Percentiles rank a stretch among this genome's conserved stretches.
Conservation (phyloP, 2,113 vertebrate genomes). For the Triplophysa dalaica region DNA sequence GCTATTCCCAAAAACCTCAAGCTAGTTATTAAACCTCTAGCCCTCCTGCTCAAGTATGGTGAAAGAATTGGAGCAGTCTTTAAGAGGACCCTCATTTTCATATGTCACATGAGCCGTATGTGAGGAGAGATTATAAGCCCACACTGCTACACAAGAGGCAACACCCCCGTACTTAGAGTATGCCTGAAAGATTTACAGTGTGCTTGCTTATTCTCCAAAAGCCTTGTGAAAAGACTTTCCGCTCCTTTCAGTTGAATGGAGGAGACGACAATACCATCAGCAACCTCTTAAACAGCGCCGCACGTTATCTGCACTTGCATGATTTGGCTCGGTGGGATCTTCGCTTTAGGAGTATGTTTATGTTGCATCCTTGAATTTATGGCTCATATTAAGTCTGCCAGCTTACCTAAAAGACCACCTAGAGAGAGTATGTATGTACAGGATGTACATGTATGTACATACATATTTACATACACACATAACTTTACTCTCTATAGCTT, state of each 20-base stretch:
- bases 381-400: slow-evolving; percentile 39
- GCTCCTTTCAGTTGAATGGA: slow-evolving; percentile 53
- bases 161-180: neutral
- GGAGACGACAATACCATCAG: slow-evolving; percentile 67
- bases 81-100: neutral
- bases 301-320: slow-evolving; percentile 55
- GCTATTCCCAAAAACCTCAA: neutral
- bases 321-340: slow-evolving; percentile 59
- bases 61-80: slow-evolving; percentile 8
- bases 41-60: slow-evolving; percentile 7
- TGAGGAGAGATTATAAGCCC: slow-evolving; percentile 30
- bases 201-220: slow-evolving; percentile 52
- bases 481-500: too few species aligned
- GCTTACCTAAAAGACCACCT: neutral
- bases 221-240: slow-evolving; percentile 60
- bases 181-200: slow-evolving; percentile 64
- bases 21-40: slow-evolving; percentile 26
- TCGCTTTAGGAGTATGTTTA: slow-evolving; percentile 49
- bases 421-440: neutral
- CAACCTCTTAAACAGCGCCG: slow-evolving; percentile 62
- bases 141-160: slow-evolving; percentile 25
- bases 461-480: too few species aligned
- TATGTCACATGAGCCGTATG: slow-evolving; percentile 5
- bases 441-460: too few species aligned
- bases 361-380: slow-evolving; percentile 62